A percentile compares a stretch with the other conserved stretches of the same genome.
Conservation (phyloP, 2,113 vertebrate genomes). For the Edolisoma coerulescens region DNA sequence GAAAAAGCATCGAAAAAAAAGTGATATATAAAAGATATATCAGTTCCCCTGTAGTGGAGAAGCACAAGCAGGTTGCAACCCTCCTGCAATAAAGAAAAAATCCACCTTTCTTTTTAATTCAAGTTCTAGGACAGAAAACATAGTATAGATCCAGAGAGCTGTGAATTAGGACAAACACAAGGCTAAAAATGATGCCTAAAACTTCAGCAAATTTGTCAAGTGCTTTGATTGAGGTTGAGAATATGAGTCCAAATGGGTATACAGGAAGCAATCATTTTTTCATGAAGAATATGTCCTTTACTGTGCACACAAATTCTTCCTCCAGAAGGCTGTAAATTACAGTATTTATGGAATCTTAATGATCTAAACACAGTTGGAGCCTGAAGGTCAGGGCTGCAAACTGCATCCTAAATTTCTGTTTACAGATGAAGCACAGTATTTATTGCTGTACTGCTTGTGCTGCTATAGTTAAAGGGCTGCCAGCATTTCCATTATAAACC, state of each 20-base stretch:
- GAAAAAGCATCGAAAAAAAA: no score
- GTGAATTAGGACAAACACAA: slow-evolving; percentile 20
- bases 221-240: slow-evolving; percentile 40
- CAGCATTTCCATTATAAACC: slow-evolving; percentile 71
- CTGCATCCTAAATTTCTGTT: slow-evolving; percentile 72
- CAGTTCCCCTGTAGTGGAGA: neutral
- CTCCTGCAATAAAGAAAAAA: neutral
- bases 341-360: slow-evolving; percentile 72
- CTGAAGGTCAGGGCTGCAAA: slow-evolving; percentile 82
- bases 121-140: neutral
- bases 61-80: neutral
- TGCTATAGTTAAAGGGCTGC: slow-evolving; percentile 66
- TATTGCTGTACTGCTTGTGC: slow-evolving; percentile 55
- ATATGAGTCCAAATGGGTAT: slow-evolving; percentile 20
- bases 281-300: slow-evolving; percentile 55
- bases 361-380: slow-evolving; percentile 69
- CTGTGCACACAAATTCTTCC: slow-evolving; percentile 52
- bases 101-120: neutral
- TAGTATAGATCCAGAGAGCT: neutral
- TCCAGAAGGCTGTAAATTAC: slow-evolving; percentile 72
- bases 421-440: slow-evolving; percentile 80
- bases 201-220: slow-evolving; percentile 43
- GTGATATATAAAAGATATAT: neutral
- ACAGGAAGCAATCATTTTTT: slow-evolving; percentile 58
- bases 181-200: slow-evolving; percentile 44